Base-by-base conservation (phyloP, 2,888 invertebrate genomes). In the Palloptera scutellata region DNA sequence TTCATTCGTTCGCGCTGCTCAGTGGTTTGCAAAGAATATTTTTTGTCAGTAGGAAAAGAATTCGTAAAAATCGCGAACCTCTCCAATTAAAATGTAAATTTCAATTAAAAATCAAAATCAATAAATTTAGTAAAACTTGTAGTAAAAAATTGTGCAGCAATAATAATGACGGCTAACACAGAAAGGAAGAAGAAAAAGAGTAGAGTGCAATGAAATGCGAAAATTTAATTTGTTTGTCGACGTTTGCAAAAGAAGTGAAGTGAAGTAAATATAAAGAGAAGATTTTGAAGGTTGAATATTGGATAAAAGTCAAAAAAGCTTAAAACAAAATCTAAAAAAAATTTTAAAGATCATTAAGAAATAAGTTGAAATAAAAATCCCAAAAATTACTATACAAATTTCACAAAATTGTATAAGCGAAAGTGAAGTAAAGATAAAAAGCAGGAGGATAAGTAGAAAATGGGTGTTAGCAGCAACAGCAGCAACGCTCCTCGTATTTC, bases 401-500 rank as follows among this genome's bases (percentile, higher is more conserved):
- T 42, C 19, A 13, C 62, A 60, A 43, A 57, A 66, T 13, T 60
- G 43, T 9, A 53, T 17, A 53, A 17, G 52, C 43, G 9, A 30
- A 54, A 65, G 53, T 15, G 13, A 15, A 13, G 55, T 45, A 12
- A 19, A 55, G 30, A 17, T 19, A 41, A 51, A 61, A 41, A 30
- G 12, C 30, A 54, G 61, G 59, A 58, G 67, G 48, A 54, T 61
- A 59, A 70, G 51, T 40, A 54, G 51, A 68, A 68, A 70, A 68
- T 70, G 70, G 70, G 70, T 70, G 70, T 70, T 57, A 70, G 59
- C 67, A 67, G 58, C 48, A 60, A 30, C 52, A 41, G 43, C 64
- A 61, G 42, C 52, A 41, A 40, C 64, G 59, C 59, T 53, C 42
- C 59, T 58, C 62, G 55, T 41, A 62, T 75, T 78, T 78, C 75